Base-by-base conservation (phyloP, 2,797 vertebrate genomes). In the Gymnocypris eckloni region DNA sequence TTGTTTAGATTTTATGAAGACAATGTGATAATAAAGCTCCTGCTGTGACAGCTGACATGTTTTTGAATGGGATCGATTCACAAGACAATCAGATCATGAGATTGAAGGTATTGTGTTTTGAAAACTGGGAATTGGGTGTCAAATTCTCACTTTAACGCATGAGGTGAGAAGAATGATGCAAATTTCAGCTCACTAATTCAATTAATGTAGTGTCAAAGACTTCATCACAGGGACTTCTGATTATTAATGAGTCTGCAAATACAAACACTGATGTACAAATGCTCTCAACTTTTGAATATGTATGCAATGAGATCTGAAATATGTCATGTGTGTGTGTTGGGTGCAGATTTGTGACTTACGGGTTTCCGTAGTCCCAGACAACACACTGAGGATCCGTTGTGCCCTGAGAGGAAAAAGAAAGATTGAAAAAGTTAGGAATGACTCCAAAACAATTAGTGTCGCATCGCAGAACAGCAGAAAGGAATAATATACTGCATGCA, bases 291-390 rank as follows among this genome's bases (percentile, higher is more conserved):
- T 79, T 78, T 75, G 72, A 83, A 81, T 79, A 82, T 81, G 43
- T 12, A 77, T 67, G 83, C 48, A 6, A 72, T 71, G 33, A 70
- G 22, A 52, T 71, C 41, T 70, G 64, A 71, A 48, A 50, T 13
- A 59, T 73, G 37, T 48, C 67, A 15, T 15, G 48, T n/a, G n/a
- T 75, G 77, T 69, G 72, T 86, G 81, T 69, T 18, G 16, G 25
- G n/a, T 79, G 70, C 28, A 78, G 25, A 37, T 59, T 43, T 11
- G 78, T 86, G 92, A 99, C 98, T 98, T 95, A 99, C 98, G 90
- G 94, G 96, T 96, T 97, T 73, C 96, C 94, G 91, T 97, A 97
- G 94, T 99, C 97, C 98, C 98, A 99, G 92, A 97, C 96, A 90
- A 97, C 96, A 4, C 98, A 99, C 89, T 96, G 97, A 78, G 97